These are phyloP conservation scores for Magallana ariakensis DNA, from an alignment of 1,140 invertebrate genomes.

Conservation along the genomic window DNA sequence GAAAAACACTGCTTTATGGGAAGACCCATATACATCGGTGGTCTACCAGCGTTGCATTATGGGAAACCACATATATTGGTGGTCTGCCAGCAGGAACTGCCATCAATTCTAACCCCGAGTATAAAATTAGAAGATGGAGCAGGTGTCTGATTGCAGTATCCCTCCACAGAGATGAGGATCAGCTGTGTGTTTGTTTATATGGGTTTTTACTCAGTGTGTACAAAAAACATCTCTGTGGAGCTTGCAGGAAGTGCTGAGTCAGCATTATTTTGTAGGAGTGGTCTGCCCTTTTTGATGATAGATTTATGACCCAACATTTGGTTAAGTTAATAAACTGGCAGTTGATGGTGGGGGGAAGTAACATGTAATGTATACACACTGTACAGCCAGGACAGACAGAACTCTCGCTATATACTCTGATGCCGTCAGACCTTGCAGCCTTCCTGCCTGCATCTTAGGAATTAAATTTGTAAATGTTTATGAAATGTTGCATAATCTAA, in stretches of 20 bases:
- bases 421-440: too few relatives aligned
- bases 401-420: too few relatives aligned
- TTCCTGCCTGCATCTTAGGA: too few relatives aligned
- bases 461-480: too few relatives aligned
- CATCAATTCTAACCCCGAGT: background rate
- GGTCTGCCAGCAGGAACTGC: background rate
- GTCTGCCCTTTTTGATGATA: background rate
- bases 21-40: background rate
- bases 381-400: too few relatives aligned
- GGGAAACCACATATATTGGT: background rate
- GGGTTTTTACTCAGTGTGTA: background rate
- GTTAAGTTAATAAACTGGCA: too few relatives aligned
- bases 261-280: background rate
- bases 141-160: background rate
- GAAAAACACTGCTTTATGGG: background rate
- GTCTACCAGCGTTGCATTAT: background rate
- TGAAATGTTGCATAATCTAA: too few relatives aligned
- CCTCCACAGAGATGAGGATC: background rate
- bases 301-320: background rate
- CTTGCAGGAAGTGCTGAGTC: background rate
- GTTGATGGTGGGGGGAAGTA: too few relatives aligned
- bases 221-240: background rate
- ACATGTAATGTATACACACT: too few relatives aligned
- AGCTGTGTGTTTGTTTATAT: slow-evolving; percentile 2
- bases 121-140: background rate